phyloP scores from a whole-genome alignment of 1,140 invertebrate species.

The Ceratitis capitata region DNA sequence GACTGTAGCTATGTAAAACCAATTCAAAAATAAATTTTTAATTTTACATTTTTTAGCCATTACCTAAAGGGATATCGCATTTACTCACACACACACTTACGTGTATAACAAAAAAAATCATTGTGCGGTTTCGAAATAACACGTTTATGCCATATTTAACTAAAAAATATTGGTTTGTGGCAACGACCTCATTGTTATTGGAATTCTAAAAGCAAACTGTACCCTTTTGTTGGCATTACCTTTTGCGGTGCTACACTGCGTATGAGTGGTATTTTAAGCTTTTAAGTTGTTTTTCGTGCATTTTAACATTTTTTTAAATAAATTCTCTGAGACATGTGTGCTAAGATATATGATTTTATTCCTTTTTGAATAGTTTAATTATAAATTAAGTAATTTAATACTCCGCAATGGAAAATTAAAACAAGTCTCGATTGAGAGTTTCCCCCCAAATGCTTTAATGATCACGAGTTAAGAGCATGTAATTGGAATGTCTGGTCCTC shows the following conservation, averaged over 20 bases:
- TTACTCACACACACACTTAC: too few relatives aligned
- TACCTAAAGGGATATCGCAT: too few relatives aligned
- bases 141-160: conserved; percentile 31
- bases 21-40: too few relatives aligned
- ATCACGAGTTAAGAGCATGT: too few relatives aligned
- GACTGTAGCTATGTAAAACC: too few relatives aligned
- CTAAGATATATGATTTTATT: neutral
- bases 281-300: neutral
- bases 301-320: neutral
- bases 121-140: conserved; percentile 7
- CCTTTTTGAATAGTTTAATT: neutral
- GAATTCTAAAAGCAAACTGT: neutral
- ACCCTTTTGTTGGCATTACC: neutral
- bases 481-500: too few relatives aligned
- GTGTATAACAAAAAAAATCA: too few relatives aligned
- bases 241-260: neutral
- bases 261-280: neutral
- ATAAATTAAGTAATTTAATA: neutral
- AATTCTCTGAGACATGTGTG: neutral
- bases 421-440: too few relatives aligned
- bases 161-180: conserved; percentile 31
- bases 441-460: too few relatives aligned
- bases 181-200: conserved; percentile 38
- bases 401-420: too few relatives aligned
- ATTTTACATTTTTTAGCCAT: too few relatives aligned